Conservation (phyloP, 2,888 invertebrate species). For the Cyrtodaria siliqua region DNA sequence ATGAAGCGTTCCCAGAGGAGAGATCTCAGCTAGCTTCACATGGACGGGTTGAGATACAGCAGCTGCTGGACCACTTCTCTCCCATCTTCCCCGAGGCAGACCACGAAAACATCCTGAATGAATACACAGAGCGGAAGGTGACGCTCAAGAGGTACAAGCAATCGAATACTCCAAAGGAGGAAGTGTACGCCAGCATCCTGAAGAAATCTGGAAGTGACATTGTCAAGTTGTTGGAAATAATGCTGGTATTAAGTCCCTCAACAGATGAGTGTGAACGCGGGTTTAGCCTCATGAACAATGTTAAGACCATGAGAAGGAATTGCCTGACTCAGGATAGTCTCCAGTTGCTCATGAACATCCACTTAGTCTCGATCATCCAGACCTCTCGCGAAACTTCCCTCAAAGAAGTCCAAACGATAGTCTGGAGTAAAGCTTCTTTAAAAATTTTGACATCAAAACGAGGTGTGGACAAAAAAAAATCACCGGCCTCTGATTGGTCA, state of each 20-base stretch:
- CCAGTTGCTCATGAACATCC: not conserved
- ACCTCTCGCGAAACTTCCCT: too few relatives aligned
- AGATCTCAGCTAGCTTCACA: not conserved
- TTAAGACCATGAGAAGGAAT: conserved; percentile 4
- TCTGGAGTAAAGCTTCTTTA: too few relatives aligned
- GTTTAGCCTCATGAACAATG: conserved; percentile 4
- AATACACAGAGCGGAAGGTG: not conserved
- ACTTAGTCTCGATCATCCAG: too few relatives aligned
- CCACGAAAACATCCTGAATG: not conserved
- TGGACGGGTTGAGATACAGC: not conserved
- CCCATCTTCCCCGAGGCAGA: not conserved
- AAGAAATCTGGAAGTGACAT: too few relatives aligned
- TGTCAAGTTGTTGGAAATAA: not conserved
- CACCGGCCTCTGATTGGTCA: too few relatives aligned
- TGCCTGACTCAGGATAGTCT: conserved; percentile 6
- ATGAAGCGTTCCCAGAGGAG: not conserved
- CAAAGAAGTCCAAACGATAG: too few relatives aligned
- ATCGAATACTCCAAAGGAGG: too few relatives aligned
- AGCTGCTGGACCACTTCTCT: not conserved
- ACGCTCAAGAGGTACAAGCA: not conserved
- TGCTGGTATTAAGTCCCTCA: conserved; percentile 9
- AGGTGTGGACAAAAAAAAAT: too few relatives aligned
- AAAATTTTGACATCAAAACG: too few relatives aligned
- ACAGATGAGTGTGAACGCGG: conserved; percentile 11
- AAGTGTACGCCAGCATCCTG: too few relatives aligned